Base-by-base conservation (phyloP, 1,140 invertebrate genomes). In the Alviniconcha marisindica region DNA sequence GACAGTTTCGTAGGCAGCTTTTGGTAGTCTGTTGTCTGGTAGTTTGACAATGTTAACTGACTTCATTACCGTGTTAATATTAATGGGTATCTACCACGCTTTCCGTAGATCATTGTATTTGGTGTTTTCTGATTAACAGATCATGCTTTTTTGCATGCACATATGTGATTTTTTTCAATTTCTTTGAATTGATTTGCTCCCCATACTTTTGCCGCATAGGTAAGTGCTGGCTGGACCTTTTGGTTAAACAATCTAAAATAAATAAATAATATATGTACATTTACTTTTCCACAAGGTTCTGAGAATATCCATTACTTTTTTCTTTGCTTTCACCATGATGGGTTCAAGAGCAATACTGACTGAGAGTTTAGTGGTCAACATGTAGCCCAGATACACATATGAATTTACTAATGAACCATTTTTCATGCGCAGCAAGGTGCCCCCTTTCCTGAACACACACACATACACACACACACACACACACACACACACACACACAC, bases 351-450 rank as follows among this genome's bases (percentile, higher is more conserved):
- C 56, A 7, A 21, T 60, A 7, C 28, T n/a, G 21, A 60, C 21
- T n/a, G 56, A 60, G 21, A 60, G 56, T 60, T 60, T 60, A n/a
- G 56, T 60, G 21, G 56, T 60, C 28, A 60, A 60, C 7, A n/a
- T 60, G 28, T n/a, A 60, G 56, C 56, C 56, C 14, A 60, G 56
- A 60, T 60, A 60, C 21, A 60, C 56, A 60, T 60, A 60, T 60
- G 56, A 14, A n/a, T 60, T 60, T 7, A 60, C 56, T 2, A 60
- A 60, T n/a, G 56, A n/a, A 60, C 56, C 56, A 60, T n/a, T 60
- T 60, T n/a, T 60, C 56, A n/a, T n/a, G 21, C 0, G 21, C 28
- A n/a, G 0, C 56, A 60, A n/a, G 28, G 21, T 18, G n/a, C 56
- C 56, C 28, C 56, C 56, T 60, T 60, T 60, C 28, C 56, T 60